phyloP scores from a whole-genome alignment of 2,113 vertebrate genomes.

The Stomatorhinus ivindoensis region DNA sequence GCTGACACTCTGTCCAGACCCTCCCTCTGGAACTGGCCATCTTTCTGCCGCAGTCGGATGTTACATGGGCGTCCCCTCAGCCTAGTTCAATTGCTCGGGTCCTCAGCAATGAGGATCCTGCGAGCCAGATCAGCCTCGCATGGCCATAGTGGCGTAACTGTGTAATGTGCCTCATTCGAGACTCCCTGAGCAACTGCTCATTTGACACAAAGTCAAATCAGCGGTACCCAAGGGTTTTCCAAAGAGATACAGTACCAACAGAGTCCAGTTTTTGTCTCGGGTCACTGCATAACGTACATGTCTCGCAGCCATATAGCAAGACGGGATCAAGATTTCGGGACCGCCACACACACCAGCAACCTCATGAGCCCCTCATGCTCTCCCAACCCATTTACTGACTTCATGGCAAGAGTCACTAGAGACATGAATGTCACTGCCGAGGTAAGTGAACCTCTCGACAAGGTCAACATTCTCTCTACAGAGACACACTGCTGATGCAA shows the following conservation, averaged over 20 bases:
- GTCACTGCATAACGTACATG: not conserved
- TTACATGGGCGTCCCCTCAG: not conserved
- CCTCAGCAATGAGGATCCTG: not conserved
- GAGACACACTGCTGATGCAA: not conserved
- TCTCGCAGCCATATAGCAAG: not conserved
- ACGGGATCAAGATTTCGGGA: not conserved
- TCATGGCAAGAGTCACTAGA: too few species aligned
- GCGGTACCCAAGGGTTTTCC: too few species aligned
- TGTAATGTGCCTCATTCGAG: not conserved
- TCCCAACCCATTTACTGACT: too few species aligned
- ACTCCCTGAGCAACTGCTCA: not conserved
- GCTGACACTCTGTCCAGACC: not conserved
- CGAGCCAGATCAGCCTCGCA: too few species aligned
- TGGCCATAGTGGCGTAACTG: not conserved
- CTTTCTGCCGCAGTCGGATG: not conserved
- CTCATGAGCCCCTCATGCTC: too few species aligned
- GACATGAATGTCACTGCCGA: too few species aligned
- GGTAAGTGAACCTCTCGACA: not conserved
- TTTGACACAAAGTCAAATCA: not conserved
- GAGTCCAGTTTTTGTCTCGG: too few species aligned
- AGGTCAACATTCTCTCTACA: not conserved
- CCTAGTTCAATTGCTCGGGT: not conserved
- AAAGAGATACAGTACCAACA: too few species aligned
- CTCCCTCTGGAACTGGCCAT: not conserved
- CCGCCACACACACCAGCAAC: too few species aligned